Evolutionary conservation across 2,888 invertebrate genomes (phyloP).

Genomic region (Melanostoma mellinum): DNA sequence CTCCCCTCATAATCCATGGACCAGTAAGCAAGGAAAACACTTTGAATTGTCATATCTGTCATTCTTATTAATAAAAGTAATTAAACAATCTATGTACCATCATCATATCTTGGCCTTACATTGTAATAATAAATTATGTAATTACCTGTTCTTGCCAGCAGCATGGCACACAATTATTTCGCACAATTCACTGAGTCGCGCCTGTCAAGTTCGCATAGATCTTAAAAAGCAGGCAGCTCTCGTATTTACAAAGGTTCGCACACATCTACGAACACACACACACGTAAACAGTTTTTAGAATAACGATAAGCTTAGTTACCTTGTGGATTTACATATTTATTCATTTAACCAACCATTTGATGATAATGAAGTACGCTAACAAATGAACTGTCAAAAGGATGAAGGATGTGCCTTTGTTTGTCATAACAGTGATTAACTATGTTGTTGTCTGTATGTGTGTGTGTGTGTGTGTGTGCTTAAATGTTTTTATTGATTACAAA

Average conservation of each 20-base stretch:
- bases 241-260: too few species aligned
- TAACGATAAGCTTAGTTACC: slow-evolving; percentile 8
- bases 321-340: slow-evolving; percentile 57
- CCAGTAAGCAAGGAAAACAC: slow-evolving; percentile 7
- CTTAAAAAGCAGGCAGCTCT: slow-evolving; percentile 21
- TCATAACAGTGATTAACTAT: slow-evolving; percentile 29
- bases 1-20: background rate
- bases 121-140: slow-evolving; percentile 67
- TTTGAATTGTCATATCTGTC: slow-evolving; percentile 59
- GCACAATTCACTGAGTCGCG: slow-evolving; percentile 28
- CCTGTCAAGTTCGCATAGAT: slow-evolving; percentile 30
- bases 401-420: slow-evolving; percentile 45
- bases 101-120: slow-evolving; percentile 13
- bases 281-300: background rate
- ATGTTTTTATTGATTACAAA: slow-evolving; percentile 34
- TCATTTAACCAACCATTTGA: slow-evolving; percentile 55
- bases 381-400: slow-evolving; percentile 66
- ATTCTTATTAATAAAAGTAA: slow-evolving; percentile 59
- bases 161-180: slow-evolving; percentile 33
- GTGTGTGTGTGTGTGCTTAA: slow-evolving; percentile 21
- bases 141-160: slow-evolving; percentile 33
- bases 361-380: slow-evolving; percentile 57
- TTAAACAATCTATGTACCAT: slow-evolving; percentile 48
- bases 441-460: slow-evolving; percentile 20
- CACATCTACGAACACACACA: too few species aligned